These are phyloP conservation scores for Solenopsis invicta DNA, from an alignment of 1,140 invertebrate species.

Conservation along the genomic window DNA sequence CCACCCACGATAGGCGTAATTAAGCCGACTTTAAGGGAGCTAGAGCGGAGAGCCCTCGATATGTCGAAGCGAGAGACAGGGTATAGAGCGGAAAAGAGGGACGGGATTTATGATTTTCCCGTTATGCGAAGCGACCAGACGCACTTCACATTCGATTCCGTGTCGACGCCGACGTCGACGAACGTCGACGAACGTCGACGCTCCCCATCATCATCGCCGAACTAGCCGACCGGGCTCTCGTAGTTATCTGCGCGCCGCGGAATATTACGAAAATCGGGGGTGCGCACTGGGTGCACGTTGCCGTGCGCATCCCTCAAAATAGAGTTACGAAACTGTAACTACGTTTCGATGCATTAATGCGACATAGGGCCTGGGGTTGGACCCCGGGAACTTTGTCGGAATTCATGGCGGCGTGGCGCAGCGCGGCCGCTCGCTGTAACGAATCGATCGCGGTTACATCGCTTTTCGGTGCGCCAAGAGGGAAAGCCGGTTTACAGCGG, in stretches of 20 bases:
- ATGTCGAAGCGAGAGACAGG: neutral
- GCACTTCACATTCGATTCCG: slow-evolving; percentile 45
- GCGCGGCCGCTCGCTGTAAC: slow-evolving; percentile 54
- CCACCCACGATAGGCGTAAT: slow-evolving; percentile 32
- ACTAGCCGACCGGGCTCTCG: slow-evolving; percentile 2
- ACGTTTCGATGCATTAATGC: slow-evolving; percentile 85
- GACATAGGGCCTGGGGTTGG: slow-evolving; percentile 75
- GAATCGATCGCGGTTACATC: slow-evolving; percentile 81
- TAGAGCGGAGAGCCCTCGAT: slow-evolving; percentile 31
- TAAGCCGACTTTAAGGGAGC: slow-evolving; percentile 36
- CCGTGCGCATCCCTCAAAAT: slow-evolving; percentile 82
- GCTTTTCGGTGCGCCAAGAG: slow-evolving; percentile 62
- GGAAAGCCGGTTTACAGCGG: slow-evolving; percentile 42
- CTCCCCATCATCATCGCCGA: slow-evolving; percentile 36
- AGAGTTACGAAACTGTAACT: slow-evolving; percentile 86
- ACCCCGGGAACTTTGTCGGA: slow-evolving; percentile 68
- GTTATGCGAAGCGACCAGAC: slow-evolving; percentile 43
- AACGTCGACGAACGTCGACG: slow-evolving; percentile 70
- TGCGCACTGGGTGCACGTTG: slow-evolving; percentile 57
- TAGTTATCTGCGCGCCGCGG: slow-evolving; percentile 68
- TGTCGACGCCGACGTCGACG: slow-evolving; percentile 70
- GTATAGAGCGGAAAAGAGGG: neutral
- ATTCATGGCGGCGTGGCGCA: slow-evolving; percentile 63
- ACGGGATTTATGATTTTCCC: slow-evolving; percentile 10
- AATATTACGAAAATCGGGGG: slow-evolving; percentile 79